Percentiles rank a stretch among this genome's conserved stretches.
phyloP scores from a whole-genome alignment of 2,888 invertebrate species.

The Calameuta filiformis region DNA sequence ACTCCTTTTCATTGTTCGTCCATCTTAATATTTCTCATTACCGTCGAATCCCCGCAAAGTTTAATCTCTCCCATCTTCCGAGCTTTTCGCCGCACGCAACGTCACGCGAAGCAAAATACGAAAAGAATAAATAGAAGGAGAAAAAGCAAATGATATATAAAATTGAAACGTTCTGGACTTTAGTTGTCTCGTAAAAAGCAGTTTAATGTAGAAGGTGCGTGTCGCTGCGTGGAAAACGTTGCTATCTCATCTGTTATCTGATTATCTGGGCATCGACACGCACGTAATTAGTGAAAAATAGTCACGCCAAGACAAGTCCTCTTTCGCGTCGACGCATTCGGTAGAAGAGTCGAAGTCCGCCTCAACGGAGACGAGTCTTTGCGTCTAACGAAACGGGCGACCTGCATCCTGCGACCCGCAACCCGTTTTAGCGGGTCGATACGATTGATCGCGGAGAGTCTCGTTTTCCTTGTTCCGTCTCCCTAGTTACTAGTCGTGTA shows the following conservation, averaged over 20 bases:
- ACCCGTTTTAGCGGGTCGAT: constrained; percentile 16
- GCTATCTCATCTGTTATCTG: constrained; percentile 13
- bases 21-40: no score
- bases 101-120: no score
- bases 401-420: constrained; percentile 11
- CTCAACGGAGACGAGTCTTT: constrained; percentile 33
- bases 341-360: constrained; percentile 25
- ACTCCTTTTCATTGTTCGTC: no score
- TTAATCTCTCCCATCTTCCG: no score
- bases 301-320: constrained; percentile 47
- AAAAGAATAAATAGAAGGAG: no score
- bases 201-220: no score
- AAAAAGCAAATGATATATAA: constrained; percentile 36
- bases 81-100: no score
- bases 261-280: constrained; percentile 45
- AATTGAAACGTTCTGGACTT: constrained; percentile 44
- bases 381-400: constrained; percentile 14
- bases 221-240: constrained; percentile 26
- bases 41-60: no score
- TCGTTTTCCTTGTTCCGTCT: neutral
- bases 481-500: neutral
- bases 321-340: constrained; percentile 37
- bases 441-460: neutral
- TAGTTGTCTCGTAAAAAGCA: constrained; percentile 3
- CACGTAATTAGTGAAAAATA: constrained; percentile 30